Percentiles rank a stretch among this genome's conserved stretches.
phyloP scores from a whole-genome alignment of 2,113 vertebrate species.

The Peromyscus leucopus region DNA sequence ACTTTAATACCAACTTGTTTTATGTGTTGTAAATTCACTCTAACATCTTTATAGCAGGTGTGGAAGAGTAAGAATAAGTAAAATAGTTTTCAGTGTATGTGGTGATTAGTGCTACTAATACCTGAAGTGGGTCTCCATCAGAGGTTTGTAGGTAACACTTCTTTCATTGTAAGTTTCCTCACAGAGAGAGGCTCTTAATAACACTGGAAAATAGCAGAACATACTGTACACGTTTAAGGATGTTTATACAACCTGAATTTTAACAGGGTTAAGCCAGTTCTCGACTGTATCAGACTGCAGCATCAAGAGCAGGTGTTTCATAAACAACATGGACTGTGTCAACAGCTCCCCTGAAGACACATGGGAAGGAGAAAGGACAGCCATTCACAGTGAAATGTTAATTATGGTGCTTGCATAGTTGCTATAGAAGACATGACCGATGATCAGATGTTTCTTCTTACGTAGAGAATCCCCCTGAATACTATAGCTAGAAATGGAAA shows the following conservation, averaged over 20 bases:
- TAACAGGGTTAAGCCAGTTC: constrained; percentile 42
- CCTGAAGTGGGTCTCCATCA: neutral
- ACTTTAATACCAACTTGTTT: neutral
- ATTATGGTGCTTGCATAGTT: neutral
- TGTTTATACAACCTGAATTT: constrained; percentile 17
- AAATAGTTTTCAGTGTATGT: constrained; percentile 12
- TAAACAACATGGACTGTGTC: neutral
- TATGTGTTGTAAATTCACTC: neutral
- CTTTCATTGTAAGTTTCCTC: neutral
- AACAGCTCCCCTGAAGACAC: neutral
- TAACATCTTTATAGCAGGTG: neutral
- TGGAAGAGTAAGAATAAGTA: constrained; percentile 1
- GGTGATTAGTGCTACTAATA: constrained; percentile 6
- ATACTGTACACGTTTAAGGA: neutral
- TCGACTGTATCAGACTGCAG: neutral
- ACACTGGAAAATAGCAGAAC: neutral
- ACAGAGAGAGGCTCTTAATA: constrained; percentile 13
- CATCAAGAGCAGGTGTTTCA: neutral
- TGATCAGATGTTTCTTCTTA: neutral
- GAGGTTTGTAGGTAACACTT: neutral
- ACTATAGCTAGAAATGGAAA: neutral
- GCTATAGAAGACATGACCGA: neutral
- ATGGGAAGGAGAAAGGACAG: neutral
- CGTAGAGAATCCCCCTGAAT: neutral
- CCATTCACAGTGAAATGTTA: neutral